Base-by-base conservation (phyloP, 2,888 invertebrate species). In the Abrostola tripartita region DNA sequence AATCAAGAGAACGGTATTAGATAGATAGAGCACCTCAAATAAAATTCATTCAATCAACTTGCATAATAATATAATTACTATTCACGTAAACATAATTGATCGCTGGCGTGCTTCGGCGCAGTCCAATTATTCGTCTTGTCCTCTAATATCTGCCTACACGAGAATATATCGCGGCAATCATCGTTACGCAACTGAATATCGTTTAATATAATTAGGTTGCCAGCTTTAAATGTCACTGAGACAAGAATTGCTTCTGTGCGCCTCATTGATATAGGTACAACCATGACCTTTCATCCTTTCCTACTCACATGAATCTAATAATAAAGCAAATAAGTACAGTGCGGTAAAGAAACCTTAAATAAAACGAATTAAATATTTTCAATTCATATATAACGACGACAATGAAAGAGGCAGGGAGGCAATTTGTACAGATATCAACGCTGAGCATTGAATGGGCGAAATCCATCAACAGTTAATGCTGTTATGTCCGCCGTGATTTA, bases 401-500 rank as follows among this genome's bases (percentile, higher is more conserved):
- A 75, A 69, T 75, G 69, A 68, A 75, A 72, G 65, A 74, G 71
- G 71, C 65, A 57, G 49, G 55, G 54, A 65, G 61, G 65, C 65
- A 70, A 77, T 76, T 70, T 71, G 69, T 79, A 68, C 54, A 65
- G 68, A 79, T 77, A 81, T 84, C 81, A 79, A 79, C 72, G 74
- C 72, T 73, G 69, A 78, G 78, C 77, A 76, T 81, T 83, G 81
- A 85, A 81, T 82, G 77, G 79, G 79, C 79, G 72, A 84, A 86
- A 87, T 87, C 87, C 84, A 90, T 91, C 89, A 88, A 79, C 82
- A 74, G 82, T 85, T 85, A 87, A 86, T 85, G 85, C 76, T 86
- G 85, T 85, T 83, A 82, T 76, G 81, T 82, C 76, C 62, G 77
- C 59, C 61, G 87, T 92, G 91, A 92, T 93, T 91, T 91, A 92